These are phyloP conservation scores for Dasyprocta punctata DNA, from an alignment of 2,113 vertebrate genomes.

Conservation along the genomic window DNA sequence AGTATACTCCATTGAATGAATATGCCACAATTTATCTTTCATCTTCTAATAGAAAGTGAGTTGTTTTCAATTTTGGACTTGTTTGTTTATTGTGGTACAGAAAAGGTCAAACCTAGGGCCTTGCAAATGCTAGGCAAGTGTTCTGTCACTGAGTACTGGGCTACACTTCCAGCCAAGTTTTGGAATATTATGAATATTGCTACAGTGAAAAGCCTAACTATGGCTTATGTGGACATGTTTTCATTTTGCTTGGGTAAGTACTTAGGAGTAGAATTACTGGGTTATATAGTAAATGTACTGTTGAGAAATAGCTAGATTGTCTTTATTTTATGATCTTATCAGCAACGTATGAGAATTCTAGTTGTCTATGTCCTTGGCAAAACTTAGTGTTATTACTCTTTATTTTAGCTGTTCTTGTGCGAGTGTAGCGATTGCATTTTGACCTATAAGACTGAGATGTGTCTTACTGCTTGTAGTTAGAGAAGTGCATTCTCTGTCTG, in stretches of 20 bases:
- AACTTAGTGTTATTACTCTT: not conserved
- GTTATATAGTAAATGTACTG: not conserved
- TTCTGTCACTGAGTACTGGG: not conserved
- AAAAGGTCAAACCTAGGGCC: not conserved
- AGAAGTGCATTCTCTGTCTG: not conserved
- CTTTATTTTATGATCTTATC: not conserved
- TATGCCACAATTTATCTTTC: not conserved
- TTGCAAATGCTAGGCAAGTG: not conserved
- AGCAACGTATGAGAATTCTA: slow-evolving; percentile 2
- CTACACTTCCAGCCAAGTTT: not conserved
- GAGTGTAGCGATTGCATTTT: not conserved
- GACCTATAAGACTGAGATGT: not conserved
- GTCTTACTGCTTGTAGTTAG: slow-evolving; percentile 14
- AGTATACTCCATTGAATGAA: not conserved
- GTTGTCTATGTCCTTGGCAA: slow-evolving; percentile 16
- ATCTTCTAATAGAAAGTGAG: not conserved
- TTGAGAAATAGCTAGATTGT: not conserved
- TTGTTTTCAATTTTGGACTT: not conserved
- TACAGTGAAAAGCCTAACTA: not conserved
- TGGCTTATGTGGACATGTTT: not conserved
- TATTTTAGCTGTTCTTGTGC: slow-evolving; percentile 21
- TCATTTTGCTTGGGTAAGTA: slow-evolving; percentile 19
- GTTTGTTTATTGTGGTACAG: not conserved
- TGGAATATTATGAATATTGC: not conserved
- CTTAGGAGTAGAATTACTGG: not conserved